A percentile compares a stretch with the other conserved stretches of the same genome.
Evolutionary conservation across 2,113 vertebrate species (phyloP).

Genomic region (Lathamus discolor): DNA sequence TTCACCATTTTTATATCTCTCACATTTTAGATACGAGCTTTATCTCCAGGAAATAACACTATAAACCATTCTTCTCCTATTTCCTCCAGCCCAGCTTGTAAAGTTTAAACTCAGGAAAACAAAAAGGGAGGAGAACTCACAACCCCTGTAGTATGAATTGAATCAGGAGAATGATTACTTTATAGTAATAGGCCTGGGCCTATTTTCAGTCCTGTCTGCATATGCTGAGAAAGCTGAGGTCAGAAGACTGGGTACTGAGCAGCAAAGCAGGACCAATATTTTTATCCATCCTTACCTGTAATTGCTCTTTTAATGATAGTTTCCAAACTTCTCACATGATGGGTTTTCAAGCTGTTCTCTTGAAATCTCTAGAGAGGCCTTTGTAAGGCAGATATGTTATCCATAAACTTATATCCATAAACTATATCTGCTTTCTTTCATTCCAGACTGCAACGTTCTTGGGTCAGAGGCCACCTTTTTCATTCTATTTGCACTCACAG

Average conservation of each 20-base stretch:
- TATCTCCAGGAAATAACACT: slow-evolving; percentile 49
- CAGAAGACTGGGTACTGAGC: not conserved
- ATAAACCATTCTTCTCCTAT: slow-evolving; percentile 39
- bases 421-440: not conserved
- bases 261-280: not conserved
- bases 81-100: slow-evolving; percentile 11
- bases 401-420: not conserved
- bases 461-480: not conserved
- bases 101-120: slow-evolving; percentile 16
- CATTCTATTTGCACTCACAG: not conserved
- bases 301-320: not conserved
- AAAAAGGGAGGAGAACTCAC: slow-evolving; percentile 6
- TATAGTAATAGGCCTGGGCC: no score
- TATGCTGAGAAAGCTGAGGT: not conserved
- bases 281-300: not conserved
- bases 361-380: not conserved
- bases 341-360: not conserved
- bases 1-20: slow-evolving; percentile 12
- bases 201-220: not conserved
- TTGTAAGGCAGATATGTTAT: not conserved
- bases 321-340: not conserved
- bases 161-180: not conserved
- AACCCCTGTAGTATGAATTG: not conserved
- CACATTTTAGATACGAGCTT: not conserved
- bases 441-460: not conserved